phyloP scores from a whole-genome alignment of 2,797 vertebrate species.

The Brotula barbata region DNA sequence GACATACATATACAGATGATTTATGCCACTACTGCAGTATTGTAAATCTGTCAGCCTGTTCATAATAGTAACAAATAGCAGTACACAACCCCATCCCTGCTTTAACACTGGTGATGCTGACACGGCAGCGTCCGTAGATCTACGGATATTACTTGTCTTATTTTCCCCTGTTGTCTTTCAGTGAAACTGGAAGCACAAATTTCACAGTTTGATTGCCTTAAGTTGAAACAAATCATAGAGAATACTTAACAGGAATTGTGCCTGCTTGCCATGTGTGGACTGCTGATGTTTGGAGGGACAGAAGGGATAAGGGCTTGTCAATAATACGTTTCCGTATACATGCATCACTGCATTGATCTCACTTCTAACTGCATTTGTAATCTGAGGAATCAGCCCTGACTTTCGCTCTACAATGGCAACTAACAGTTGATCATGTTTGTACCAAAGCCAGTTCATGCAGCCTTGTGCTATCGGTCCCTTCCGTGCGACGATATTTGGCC shows the following conservation, averaged over 20 bases:
- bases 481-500: constrained; percentile 55
- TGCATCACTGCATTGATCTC: constrained; percentile 23
- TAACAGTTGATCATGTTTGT: constrained; percentile 79
- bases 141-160: constrained; percentile 30
- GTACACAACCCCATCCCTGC: constrained; percentile 21
- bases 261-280: constrained; percentile 58
- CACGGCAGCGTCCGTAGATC: constrained; percentile 29
- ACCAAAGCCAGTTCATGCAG: constrained; percentile 75
- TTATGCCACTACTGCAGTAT: constrained; percentile 68
- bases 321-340: constrained; percentile 33
- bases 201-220: constrained; percentile 73
- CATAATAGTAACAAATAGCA: constrained; percentile 4
- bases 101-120: constrained; percentile 30
- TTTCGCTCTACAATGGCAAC: constrained; percentile 58
- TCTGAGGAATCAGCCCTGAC: constrained; percentile 40
- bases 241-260: constrained; percentile 59
- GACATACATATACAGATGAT: constrained; percentile 54
- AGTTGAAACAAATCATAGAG: constrained; percentile 55
- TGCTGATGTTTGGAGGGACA: constrained; percentile 30
- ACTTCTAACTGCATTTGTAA: constrained; percentile 25
- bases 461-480: constrained; percentile 62
- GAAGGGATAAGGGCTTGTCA: constrained; percentile 57
- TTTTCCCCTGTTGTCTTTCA: constrained; percentile 44
- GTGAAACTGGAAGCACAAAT: constrained; percentile 42
- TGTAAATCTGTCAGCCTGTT: constrained; percentile 51